These are phyloP conservation scores for Delphinapterus leucas DNA, from an alignment of 2,113 vertebrate species.

Conservation along the genomic window DNA sequence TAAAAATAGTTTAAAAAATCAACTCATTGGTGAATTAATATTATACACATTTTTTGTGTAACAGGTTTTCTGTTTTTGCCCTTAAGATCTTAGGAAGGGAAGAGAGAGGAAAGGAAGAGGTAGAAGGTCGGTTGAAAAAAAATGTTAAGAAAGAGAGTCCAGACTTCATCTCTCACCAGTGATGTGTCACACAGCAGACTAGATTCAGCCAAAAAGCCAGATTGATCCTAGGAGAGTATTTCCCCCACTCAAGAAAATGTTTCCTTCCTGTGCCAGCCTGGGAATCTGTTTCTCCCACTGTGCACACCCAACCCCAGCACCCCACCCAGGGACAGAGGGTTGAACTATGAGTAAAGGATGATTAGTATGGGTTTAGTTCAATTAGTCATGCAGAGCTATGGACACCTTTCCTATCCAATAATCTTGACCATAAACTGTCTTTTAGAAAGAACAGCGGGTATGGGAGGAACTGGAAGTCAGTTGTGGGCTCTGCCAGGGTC, in stretches of 20 bases:
- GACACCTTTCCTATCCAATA: background rate
- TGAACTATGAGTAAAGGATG: background rate
- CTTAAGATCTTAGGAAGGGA: background rate
- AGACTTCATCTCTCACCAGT: background rate
- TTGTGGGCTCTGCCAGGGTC: too few species aligned
- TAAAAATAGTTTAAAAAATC: background rate
- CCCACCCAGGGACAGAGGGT: accelerated
- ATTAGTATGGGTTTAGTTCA: background rate
- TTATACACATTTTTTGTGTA: background rate
- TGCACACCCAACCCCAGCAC: background rate
- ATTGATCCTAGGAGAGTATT: background rate
- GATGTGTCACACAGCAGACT: background rate
- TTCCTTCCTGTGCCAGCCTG: background rate
- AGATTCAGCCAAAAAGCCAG: background rate
- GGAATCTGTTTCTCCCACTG: background rate
- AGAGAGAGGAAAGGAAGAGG: background rate
- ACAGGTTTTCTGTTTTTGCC: background rate
- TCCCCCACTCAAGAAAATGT: background rate
- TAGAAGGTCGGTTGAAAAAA: background rate
- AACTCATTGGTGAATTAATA: background rate
- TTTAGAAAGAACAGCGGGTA: background rate
- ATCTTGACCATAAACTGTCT: background rate
- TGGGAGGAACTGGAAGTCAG: background rate
- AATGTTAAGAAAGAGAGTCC: background rate
- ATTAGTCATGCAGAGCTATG: background rate